Base-by-base conservation (phyloP, 2,113 vertebrate genomes). In the Limnothrissa miodon region DNA sequence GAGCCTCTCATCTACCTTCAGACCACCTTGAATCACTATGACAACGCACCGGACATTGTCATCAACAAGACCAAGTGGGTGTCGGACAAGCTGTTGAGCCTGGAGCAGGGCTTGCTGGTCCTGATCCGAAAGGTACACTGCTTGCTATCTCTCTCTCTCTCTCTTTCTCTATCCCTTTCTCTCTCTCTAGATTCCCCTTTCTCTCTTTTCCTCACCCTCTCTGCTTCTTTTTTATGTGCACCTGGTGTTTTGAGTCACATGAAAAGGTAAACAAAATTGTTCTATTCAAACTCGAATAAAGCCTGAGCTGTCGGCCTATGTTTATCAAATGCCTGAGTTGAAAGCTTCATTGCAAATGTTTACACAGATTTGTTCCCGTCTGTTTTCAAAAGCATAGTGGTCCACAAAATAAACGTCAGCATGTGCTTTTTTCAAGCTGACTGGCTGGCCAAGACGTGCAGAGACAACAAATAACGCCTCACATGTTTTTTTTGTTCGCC, bases 51-150 rank as follows among this genome's bases (percentile, higher is more conserved):
- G 0, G 89, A 93, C 10, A 78, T 89, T 84, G 90, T 94, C 62
- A 88, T 94, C 48, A 93, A 94, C 88, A 95, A 94, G 83, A 94
- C 92, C 78, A 95, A 94, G 87, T 94, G 94, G 94, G 88, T 95
- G 86, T 93, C 91, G 0, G 92, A 93, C 23, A 94, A 95, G 89
- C 90, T 95, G 13, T 88, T 90, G 79, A 94, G 94, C 86, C 88
- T 95, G 83, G 93, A 95, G 88, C 91, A 94, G 86, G 93, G 93
- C 0, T 88, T 95, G 51, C 88, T 93, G 83, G 91, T 93, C 36
- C 93, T 95, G 81, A 94, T 93, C 51, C 90, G 89, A 48, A 94
- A 94, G 93, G 94, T 95, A 81, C 5, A 25, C 53, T 42, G 42
- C 74, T 23, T 19, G 23, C 21, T 21, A 0, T 56, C 19, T n/a